These are phyloP conservation scores for Heliconius nattereri DNA, from an alignment of 1,140 invertebrate species.

Conservation along the genomic window DNA sequence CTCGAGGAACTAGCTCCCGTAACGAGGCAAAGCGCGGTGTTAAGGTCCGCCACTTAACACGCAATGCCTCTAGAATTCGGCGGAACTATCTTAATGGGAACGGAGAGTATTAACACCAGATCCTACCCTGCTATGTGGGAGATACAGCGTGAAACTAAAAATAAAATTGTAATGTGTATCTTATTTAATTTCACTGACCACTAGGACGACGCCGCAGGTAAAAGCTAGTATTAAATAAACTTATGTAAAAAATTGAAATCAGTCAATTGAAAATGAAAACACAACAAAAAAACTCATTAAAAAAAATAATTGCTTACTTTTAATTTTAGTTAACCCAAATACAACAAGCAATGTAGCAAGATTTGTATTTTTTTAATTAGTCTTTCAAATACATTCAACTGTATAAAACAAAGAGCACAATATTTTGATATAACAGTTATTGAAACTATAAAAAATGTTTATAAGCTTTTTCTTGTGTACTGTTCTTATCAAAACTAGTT, in stretches of 20 bases:
- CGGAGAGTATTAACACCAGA: no score
- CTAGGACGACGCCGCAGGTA: no score
- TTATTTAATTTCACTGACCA: no score
- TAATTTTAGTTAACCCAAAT: background rate
- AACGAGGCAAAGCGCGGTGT: no score
- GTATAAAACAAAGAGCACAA: background rate
- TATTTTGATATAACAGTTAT: conserved; percentile 11
- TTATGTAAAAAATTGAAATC: background rate
- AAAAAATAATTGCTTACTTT: conserved; percentile 2
- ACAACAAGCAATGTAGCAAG: background rate
- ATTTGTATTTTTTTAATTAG: background rate
- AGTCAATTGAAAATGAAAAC: background rate
- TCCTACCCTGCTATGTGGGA: no score
- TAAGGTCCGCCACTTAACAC: no score
- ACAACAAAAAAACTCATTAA: background rate
- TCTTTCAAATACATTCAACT: background rate
- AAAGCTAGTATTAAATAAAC: no score
- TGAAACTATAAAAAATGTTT: conserved; percentile 21
- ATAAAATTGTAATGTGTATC: no score
- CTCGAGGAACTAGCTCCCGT: no score
- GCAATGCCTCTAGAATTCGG: no score
- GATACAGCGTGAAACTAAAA: no score
- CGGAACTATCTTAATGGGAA: no score
- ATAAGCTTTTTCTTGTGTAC: conserved; percentile 12
- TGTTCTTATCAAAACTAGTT: conserved; percentile 7